Percentiles rank a stretch among this genome's conserved stretches.
Evolutionary conservation across 2,888 invertebrate genomes (phyloP).

Genomic region (Hemaris fuciformis): DNA sequence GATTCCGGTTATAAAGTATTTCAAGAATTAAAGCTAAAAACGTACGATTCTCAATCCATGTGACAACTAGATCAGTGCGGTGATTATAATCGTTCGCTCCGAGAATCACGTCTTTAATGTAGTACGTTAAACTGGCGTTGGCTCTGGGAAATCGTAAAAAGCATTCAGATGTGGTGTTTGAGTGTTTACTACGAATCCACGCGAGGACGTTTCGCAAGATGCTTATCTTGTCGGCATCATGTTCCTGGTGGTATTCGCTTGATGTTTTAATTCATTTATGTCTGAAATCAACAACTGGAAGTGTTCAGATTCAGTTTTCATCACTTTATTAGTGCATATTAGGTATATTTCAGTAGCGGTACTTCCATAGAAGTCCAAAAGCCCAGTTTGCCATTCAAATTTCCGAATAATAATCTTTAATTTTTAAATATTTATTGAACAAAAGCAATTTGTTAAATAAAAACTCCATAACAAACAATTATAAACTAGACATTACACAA

Average conservation of each 20-base stretch:
- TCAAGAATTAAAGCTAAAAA: background rate
- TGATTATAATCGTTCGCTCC: background rate
- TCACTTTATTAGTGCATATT: too few relatives aligned
- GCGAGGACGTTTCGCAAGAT: slow-evolving; percentile 31
- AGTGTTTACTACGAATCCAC: slow-evolving; percentile 30
- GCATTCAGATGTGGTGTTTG: slow-evolving; percentile 6
- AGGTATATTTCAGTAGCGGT: too few relatives aligned
- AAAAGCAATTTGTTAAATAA: too few relatives aligned
- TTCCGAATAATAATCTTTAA: too few relatives aligned
- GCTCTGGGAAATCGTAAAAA: slow-evolving; percentile 1
- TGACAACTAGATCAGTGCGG: background rate
- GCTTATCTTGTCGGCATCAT: slow-evolving; percentile 20
- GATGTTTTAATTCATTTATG: background rate
- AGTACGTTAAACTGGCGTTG: background rate
- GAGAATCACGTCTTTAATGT: background rate
- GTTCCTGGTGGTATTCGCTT: background rate
- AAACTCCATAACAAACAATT: too few relatives aligned
- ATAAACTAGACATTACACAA: too few relatives aligned
- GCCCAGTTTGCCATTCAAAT: too few relatives aligned
- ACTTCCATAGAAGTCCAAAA: too few relatives aligned
- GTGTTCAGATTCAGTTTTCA: too few relatives aligned
- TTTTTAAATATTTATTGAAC: too few relatives aligned
- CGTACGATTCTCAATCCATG: background rate
- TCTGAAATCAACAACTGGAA: too few relatives aligned
- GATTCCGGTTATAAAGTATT: too few relatives aligned